Conservation (phyloP, 2,797 vertebrate species). For the Clarias fuscus region DNA sequence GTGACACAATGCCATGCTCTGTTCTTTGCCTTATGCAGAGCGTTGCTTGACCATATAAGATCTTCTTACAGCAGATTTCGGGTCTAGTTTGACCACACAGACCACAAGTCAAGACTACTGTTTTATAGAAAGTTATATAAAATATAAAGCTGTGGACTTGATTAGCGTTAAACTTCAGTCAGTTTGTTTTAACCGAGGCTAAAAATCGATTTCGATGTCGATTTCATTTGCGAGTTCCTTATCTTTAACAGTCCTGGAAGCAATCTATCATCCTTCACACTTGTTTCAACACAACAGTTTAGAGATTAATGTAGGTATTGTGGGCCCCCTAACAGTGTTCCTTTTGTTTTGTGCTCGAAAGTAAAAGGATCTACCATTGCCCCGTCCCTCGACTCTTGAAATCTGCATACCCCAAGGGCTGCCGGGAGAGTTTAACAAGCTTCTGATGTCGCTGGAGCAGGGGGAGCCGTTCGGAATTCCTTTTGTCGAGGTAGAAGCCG, state of each 20-base stretch:
- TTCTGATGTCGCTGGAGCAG: conserved; percentile 53
- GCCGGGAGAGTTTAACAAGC: conserved; percentile 53
- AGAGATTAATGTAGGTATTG: conserved; percentile 39
- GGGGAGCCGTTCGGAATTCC: conserved; percentile 41
- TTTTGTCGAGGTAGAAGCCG: conserved; percentile 42
- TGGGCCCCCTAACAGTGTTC: conserved; percentile 43
- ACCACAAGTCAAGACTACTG: conserved; percentile 7
- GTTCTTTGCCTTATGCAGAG: conserved; percentile 40
- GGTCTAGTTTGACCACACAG: conserved; percentile 1
- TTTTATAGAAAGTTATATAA: conserved; percentile 38
- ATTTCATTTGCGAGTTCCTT: neutral
- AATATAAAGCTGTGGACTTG: neutral
- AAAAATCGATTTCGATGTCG: neutral
- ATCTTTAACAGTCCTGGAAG: conserved; percentile 20
- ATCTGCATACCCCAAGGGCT: conserved; percentile 51
- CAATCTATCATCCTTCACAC: conserved; percentile 30
- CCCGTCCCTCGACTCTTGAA: conserved; percentile 38
- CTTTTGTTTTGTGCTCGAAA: conserved; percentile 44
- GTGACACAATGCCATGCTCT: conserved; percentile 53
- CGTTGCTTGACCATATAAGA: conserved; percentile 40
- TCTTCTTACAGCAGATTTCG: conserved; percentile 44
- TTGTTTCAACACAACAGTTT: conserved; percentile 32
- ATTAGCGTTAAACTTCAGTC: neutral
- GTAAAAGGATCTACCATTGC: conserved; percentile 50
- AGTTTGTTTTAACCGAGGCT: neutral